Evolutionary conservation across 2,888 invertebrate species (phyloP).

Genomic region (Cantharis flavilabris): DNA sequence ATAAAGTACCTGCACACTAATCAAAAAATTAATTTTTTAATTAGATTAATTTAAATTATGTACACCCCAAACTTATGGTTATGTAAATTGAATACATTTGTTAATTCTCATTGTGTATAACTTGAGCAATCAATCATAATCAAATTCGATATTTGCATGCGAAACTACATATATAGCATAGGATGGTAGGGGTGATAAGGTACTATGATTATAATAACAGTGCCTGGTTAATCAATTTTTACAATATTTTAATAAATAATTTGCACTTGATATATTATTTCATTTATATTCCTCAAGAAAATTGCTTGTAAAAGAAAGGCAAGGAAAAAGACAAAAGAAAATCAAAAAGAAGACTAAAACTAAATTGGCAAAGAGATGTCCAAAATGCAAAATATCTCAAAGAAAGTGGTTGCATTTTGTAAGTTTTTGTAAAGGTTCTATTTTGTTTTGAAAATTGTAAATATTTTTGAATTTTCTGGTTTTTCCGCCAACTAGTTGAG

Average conservation of each 20-base stretch:
- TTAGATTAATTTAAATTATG: neutral
- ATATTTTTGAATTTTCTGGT: too few species aligned
- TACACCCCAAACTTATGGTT: neutral
- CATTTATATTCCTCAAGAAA: neutral
- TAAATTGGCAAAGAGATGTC: too few species aligned
- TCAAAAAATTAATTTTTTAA: neutral
- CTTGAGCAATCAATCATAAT: neutral
- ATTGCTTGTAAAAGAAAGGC: too few species aligned
- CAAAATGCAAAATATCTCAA: too few species aligned
- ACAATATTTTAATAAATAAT: neutral
- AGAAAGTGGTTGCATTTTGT: too few species aligned
- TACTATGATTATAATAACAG: neutral
- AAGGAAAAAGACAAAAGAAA: too few species aligned
- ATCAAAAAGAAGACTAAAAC: too few species aligned
- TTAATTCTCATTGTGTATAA: neutral
- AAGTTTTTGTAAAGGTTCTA: too few species aligned
- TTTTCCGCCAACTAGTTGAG: too few species aligned
- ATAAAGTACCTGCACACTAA: too few species aligned
- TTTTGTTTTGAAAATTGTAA: too few species aligned
- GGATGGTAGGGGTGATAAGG: neutral
- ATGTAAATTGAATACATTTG: neutral
- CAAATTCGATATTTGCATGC: neutral
- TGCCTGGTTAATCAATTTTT: neutral
- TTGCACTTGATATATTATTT: neutral
- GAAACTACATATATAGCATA: neutral